Evolutionary conservation across 2,797 vertebrate species (phyloP).

Genomic region (Gadopsis bispinosus): DNA sequence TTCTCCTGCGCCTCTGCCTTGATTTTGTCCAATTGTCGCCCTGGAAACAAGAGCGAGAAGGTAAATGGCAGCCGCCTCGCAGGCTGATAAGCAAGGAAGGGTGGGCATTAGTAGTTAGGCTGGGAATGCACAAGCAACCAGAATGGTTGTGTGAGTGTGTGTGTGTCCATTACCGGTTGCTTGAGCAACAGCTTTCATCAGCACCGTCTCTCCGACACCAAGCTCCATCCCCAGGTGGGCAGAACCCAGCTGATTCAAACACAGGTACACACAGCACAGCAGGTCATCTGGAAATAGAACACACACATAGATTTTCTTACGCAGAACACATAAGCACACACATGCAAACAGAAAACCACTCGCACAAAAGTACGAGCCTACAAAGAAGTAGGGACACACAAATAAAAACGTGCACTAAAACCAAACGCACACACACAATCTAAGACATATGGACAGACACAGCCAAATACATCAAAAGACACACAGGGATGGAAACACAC

Average conservation of each 20-base stretch:
- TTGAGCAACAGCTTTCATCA: constrained; percentile 94
- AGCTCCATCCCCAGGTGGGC: constrained; percentile 92
- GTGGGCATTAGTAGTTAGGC: constrained; percentile 37
- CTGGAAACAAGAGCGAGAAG: constrained; percentile 79
- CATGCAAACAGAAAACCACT: background rate
- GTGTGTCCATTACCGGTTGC: constrained; percentile 86
- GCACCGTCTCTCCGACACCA: constrained; percentile 90
- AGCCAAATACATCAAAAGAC: constrained; percentile 83
- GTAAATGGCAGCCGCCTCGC: constrained; percentile 42
- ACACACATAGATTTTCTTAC: constrained; percentile 1
- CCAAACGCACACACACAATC: background rate
- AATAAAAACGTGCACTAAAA: background rate
- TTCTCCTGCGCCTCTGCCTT: constrained; percentile 90
- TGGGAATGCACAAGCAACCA: constrained; percentile 29
- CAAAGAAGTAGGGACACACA: background rate
- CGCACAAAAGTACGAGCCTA: constrained; percentile 76
- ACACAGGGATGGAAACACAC: constrained; percentile 14
- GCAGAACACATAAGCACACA: constrained; percentile 11
- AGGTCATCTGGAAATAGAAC: constrained; percentile 83
- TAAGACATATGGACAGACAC: constrained; percentile 5
- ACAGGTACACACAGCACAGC: constrained; percentile 91
- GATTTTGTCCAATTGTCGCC: constrained; percentile 91
- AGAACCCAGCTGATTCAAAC: constrained; percentile 91
- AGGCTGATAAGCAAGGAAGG: constrained; percentile 44
- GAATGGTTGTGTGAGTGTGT: constrained; percentile 7